Percentiles rank a stretch among this genome's conserved stretches.
These are phyloP conservation scores for Plecturocebus donacophilus DNA, from an alignment of 2,113 vertebrate species.

Conservation along the genomic window DNA sequence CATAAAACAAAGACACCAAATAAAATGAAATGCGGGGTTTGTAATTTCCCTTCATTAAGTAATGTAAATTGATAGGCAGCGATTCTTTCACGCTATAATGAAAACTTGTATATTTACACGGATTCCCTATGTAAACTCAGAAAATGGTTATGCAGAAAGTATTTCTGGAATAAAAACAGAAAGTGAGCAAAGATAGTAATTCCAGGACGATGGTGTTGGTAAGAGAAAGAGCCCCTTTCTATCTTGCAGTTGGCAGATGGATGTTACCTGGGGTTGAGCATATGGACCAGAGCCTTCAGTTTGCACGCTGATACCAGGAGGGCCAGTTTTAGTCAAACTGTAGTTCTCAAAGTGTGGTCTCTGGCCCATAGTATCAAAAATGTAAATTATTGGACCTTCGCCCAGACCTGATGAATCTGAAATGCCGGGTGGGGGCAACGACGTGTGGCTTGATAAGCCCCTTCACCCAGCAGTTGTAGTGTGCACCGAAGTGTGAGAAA, in stretches of 20 bases:
- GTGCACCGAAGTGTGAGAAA: background rate
- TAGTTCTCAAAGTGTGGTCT: background rate
- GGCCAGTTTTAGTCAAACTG: background rate
- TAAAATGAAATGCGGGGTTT: background rate
- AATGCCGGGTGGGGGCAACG: background rate
- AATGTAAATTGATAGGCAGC: background rate
- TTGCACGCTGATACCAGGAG: background rate
- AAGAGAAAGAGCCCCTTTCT: background rate
- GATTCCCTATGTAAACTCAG: background rate
- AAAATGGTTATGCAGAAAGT: background rate
- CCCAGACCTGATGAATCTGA: background rate
- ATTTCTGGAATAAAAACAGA: background rate
- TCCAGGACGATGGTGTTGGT: background rate
- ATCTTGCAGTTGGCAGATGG: background rate
- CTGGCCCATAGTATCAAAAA: background rate
- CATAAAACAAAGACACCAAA: background rate
- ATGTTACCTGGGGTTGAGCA: accelerated
- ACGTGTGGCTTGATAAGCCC: background rate
- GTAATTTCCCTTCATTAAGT: background rate
- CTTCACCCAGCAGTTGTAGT: accelerated
- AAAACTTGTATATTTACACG: background rate
- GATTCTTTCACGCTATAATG: background rate
- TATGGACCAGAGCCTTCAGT: background rate
- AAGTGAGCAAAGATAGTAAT: background rate
- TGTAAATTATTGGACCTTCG: background rate